A percentile compares a stretch with the other conserved stretches of the same genome.
Conservation (phyloP, 2,888 invertebrate species). For the Calameuta pallipes region DNA sequence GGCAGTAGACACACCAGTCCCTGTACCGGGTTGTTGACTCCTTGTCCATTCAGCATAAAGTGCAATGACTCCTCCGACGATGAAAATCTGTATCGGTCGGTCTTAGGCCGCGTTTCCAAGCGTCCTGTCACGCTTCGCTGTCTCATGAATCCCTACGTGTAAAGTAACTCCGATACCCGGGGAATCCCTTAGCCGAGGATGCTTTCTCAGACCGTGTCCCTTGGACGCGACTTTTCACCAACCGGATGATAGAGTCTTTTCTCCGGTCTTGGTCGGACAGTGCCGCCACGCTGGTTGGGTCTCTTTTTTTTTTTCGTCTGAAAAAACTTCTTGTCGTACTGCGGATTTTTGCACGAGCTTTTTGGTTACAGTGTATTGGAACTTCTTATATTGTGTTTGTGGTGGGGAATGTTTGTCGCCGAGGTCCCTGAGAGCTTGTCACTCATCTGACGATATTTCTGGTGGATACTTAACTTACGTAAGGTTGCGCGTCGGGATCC, state of each 20-base stretch:
- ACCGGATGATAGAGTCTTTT: background rate
- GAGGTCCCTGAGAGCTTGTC: slow-evolving; percentile 54
- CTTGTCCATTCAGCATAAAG: slow-evolving; percentile 64
- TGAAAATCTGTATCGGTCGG: slow-evolving; percentile 53
- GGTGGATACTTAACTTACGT: slow-evolving; percentile 38
- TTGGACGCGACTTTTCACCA: too few species aligned
- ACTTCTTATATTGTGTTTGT: slow-evolving; percentile 24
- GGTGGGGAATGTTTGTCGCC: slow-evolving; percentile 30
- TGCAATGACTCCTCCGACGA: slow-evolving; percentile 60
- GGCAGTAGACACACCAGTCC: slow-evolving; percentile 18
- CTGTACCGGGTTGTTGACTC: slow-evolving; percentile 59
- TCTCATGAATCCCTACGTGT: too few species aligned
- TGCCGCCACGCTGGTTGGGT: background rate
- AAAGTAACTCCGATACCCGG: too few species aligned
- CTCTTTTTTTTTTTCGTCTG: background rate
- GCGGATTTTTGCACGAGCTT: slow-evolving; percentile 8
- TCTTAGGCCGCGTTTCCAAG: slow-evolving; percentile 9
- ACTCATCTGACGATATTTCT: slow-evolving; percentile 55
- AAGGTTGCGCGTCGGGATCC: slow-evolving; percentile 19
- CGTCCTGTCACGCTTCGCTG: background rate
- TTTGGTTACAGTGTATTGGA: slow-evolving; percentile 1
- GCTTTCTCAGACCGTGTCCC: too few species aligned
- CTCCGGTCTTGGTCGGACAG: background rate
- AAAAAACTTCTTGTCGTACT: background rate
- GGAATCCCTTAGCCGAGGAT: too few species aligned